A percentile compares a stretch with the other conserved stretches of the same genome.
Evolutionary conservation across 2,888 invertebrate genomes (phyloP).

Genomic region (Siphlonurus alternatus): DNA sequence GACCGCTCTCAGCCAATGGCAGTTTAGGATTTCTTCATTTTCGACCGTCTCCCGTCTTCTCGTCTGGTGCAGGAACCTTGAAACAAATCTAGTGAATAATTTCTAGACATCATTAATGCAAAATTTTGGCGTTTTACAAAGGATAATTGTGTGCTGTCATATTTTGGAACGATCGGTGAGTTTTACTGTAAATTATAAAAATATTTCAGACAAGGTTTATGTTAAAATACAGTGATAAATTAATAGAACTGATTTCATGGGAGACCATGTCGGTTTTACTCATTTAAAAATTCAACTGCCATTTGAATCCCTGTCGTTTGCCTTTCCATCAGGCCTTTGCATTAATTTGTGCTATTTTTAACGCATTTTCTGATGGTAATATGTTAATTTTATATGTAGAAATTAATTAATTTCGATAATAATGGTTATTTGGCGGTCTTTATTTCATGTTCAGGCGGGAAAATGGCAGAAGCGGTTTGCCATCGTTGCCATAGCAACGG

Average conservation of each 20-base stretch:
- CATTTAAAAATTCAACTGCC: not conserved
- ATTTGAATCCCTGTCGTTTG: not conserved
- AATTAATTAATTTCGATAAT: not conserved
- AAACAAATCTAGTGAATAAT: not conserved
- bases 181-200: not conserved
- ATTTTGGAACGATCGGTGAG: not conserved
- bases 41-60: not conserved
- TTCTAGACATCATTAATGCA: not conserved
- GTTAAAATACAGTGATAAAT: not conserved
- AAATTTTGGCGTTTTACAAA: not conserved
- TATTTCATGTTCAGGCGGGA: slow-evolving; percentile 2
- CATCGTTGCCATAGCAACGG: slow-evolving; percentile 1
- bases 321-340: not conserved
- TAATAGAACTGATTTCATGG: not conserved
- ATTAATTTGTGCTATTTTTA: not conserved
- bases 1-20: slow-evolving; percentile 32
- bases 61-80: slow-evolving; percentile 2
- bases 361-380: not conserved
- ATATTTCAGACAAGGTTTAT: not conserved
- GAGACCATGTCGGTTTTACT: not conserved
- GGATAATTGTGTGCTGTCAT: not conserved
- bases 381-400: not conserved
- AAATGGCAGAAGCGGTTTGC: slow-evolving; percentile 2
- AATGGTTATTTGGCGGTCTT: not conserved
- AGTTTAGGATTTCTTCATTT: slow-evolving; percentile 25